A percentile compares a stretch with the other conserved stretches of the same genome.
These are phyloP conservation scores for Coturnix japonica DNA, from an alignment of 2,113 vertebrate genomes.

Conservation along the genomic window DNA sequence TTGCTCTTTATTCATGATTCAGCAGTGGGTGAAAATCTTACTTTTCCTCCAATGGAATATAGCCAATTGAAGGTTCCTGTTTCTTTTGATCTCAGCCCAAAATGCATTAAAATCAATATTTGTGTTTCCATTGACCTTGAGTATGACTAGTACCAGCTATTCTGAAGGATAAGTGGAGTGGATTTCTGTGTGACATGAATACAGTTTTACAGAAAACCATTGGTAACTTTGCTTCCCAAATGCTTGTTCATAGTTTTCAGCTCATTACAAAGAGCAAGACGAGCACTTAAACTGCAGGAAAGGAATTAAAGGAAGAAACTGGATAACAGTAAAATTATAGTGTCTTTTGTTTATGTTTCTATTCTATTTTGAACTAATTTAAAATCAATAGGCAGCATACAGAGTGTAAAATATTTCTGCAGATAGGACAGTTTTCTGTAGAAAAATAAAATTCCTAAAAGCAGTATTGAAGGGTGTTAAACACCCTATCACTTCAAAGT, in stretches of 20 bases:
- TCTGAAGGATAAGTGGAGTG: neutral
- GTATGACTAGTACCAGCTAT: neutral
- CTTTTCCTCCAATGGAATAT: neutral
- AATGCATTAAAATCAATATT: neutral
- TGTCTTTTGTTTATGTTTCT: neutral
- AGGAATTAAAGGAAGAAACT: neutral
- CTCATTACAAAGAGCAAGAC: neutral
- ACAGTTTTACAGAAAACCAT: neutral
- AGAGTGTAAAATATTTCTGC: neutral
- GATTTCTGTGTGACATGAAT: neutral
- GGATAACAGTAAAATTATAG: neutral
- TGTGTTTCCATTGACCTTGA: neutral
- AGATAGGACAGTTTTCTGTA: neutral
- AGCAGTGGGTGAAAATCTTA: neutral
- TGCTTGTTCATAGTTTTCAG: neutral
- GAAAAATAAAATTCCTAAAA: neutral
- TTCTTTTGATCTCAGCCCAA: constrained; percentile 29
- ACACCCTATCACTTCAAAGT: neutral
- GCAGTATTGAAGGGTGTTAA: neutral
- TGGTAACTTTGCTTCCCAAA: neutral
- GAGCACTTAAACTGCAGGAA: neutral
- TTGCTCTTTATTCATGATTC: neutral
- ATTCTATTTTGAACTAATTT: neutral
- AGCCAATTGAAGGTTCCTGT: neutral
- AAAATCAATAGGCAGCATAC: neutral